Conservation (phyloP, 2,888 invertebrate species). For the Galerucella calmariensis region DNA sequence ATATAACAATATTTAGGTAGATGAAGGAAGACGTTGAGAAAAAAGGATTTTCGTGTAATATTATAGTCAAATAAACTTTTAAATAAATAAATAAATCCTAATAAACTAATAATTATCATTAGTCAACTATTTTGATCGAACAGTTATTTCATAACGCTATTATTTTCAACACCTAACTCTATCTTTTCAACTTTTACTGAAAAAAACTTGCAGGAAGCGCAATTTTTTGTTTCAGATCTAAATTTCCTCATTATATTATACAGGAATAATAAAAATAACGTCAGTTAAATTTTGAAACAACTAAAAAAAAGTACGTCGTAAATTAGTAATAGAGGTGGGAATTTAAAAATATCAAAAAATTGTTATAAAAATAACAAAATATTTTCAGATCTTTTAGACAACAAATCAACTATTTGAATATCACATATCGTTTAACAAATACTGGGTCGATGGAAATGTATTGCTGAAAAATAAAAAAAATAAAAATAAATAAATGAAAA, state of each 20-base stretch:
- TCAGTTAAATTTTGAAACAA: no score
- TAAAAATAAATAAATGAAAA: constrained; percentile 49
- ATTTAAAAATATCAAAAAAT: neutral
- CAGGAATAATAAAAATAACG: no score
- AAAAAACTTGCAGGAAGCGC: no score
- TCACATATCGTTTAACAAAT: constrained; percentile 54
- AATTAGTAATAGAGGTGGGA: constrained; percentile 1
- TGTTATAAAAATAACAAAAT: constrained; percentile 9
- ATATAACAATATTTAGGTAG: no score
- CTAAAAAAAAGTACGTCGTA: no score
- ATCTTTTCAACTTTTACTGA: neutral
- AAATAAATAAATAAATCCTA: neutral
- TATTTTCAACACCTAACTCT: neutral
- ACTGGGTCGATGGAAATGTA: constrained; percentile 58
- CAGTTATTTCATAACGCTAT: neutral
- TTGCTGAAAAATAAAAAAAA: constrained; percentile 59
- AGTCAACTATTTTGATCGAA: neutral
- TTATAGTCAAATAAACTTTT: neutral
- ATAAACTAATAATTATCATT: neutral
- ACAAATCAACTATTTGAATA: neutral
- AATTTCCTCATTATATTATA: no score
- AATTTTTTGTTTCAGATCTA: no score
- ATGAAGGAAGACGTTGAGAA: neutral
- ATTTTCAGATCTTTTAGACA: neutral
- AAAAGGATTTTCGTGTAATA: neutral